Percentiles rank a stretch among this genome's conserved stretches.
These are phyloP conservation scores for Cyphomyrmex costatus DNA, from an alignment of 1,140 invertebrate genomes.

Conservation along the genomic window DNA sequence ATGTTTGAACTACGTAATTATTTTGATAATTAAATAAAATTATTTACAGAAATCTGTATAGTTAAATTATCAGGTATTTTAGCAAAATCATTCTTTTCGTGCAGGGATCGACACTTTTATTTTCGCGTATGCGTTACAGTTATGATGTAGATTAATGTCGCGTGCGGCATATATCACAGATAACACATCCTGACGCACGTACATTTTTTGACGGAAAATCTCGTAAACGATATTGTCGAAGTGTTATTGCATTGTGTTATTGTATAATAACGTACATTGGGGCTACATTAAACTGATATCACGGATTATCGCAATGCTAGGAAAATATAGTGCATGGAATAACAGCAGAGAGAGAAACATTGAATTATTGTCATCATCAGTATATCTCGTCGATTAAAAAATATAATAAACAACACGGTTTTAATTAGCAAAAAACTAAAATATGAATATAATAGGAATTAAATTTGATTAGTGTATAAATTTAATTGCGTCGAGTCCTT, in stretches of 20 bases:
- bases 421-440: not conserved
- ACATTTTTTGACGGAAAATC: slow-evolving; percentile 32
- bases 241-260: slow-evolving; percentile 26
- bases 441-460: not conserved
- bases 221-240: slow-evolving; percentile 1
- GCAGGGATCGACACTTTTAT: slow-evolving; percentile 14
- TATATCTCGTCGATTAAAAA: not conserved
- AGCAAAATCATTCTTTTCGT: no score
- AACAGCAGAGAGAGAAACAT: not conserved
- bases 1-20: no score
- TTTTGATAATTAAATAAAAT: no score
- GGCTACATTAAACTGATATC: not conserved
- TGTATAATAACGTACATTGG: not conserved
- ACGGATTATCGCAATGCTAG: not conserved
- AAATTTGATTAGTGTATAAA: not conserved
- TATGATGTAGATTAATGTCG: slow-evolving; percentile 23
- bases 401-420: not conserved
- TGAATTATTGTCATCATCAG: slow-evolving; percentile 8
- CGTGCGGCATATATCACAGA: slow-evolving; percentile 1
- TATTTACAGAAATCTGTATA: no score
- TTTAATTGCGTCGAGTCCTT: not conserved
- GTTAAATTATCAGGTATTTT: no score
- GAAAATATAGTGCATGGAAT: slow-evolving; percentile 29
- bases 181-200: slow-evolving; percentile 51
- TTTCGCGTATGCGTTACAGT: not conserved